phyloP scores from a whole-genome alignment of 2,888 invertebrate species.

The Xestia xanthographa region DNA sequence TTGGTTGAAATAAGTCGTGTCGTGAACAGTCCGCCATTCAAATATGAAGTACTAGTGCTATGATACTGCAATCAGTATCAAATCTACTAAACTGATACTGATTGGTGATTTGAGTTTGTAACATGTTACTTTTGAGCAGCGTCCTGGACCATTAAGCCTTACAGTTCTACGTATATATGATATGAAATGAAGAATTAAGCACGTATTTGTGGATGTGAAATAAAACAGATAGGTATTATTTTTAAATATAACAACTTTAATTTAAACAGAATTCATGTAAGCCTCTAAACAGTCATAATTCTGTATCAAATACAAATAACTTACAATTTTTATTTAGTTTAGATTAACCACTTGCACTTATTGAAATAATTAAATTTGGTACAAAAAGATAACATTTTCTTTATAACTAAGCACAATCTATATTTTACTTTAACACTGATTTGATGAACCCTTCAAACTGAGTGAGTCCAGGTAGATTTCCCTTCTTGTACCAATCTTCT shows the following conservation, averaged over 20 bases:
- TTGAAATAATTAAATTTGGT: neutral
- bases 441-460: slow-evolving; percentile 49
- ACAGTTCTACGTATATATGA: neutral
- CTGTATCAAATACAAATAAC: neutral
- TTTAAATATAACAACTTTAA: neutral
- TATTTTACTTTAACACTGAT: slow-evolving; percentile 45
- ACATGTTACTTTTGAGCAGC: neutral
- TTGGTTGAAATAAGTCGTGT: neutral
- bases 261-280: neutral
- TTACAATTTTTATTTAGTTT: neutral
- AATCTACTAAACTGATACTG: neutral
- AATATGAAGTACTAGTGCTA: neutral
- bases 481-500: slow-evolving; percentile 72
- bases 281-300: neutral
- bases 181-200: neutral
- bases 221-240: neutral
- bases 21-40: neutral
- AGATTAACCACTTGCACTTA: neutral
- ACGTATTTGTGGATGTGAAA: neutral
- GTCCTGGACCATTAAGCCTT: neutral
- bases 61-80: neutral
- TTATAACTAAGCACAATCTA: neutral
- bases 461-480: slow-evolving; percentile 69
- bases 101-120: neutral
- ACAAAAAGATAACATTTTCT: neutral